A percentile compares a stretch with the other conserved stretches of the same genome.
Evolutionary conservation across 1,140 invertebrate species (phyloP).

Genomic region (Chlorops oryzae): DNA sequence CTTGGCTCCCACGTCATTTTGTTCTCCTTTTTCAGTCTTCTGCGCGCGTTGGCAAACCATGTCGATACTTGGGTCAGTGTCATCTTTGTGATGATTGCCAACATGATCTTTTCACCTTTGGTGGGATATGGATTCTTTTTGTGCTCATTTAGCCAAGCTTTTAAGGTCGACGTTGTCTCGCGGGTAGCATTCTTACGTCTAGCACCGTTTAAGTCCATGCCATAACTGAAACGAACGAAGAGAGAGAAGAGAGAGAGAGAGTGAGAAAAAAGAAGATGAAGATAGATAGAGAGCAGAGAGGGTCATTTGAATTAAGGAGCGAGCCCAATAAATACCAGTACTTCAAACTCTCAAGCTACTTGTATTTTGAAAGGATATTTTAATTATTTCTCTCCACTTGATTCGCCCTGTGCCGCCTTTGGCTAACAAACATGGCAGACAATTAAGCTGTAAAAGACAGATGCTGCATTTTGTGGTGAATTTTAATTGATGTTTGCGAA

Average conservation of each 20-base stretch:
- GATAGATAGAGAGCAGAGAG: no score
- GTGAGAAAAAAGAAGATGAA: no score
- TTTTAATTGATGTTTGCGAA: no score
- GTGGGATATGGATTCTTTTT: conserved; percentile 99
- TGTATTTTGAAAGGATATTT: conserved; percentile 2
- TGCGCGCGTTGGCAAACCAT: conserved; percentile 97
- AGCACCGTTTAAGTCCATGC: conserved; percentile 83
- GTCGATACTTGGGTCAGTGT: conserved; percentile 97
- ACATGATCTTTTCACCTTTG: conserved; percentile 98
- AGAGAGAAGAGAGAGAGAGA: conserved; percentile 9
- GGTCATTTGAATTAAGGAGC: no score
- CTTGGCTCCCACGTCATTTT: conserved; percentile 98
- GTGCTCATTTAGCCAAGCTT: conserved; percentile 97
- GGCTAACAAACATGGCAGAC: no score
- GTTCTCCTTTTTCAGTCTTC: conserved; percentile 97
- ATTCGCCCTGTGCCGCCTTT: no score
- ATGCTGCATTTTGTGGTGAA: no score
- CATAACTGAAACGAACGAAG: conserved; percentile 73
- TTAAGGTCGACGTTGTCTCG: conserved; percentile 93
- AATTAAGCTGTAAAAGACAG: no score
- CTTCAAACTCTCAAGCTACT: no score
- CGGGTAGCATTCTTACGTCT: conserved; percentile 94
- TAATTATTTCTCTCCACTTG: no score
- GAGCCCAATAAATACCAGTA: no score
- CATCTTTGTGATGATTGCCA: conserved; percentile 99